A percentile compares a stretch with the other conserved stretches of the same genome.
These are phyloP conservation scores for Drosophila neonasuta DNA, from an alignment of 2,888 invertebrate genomes.

Conservation along the genomic window DNA sequence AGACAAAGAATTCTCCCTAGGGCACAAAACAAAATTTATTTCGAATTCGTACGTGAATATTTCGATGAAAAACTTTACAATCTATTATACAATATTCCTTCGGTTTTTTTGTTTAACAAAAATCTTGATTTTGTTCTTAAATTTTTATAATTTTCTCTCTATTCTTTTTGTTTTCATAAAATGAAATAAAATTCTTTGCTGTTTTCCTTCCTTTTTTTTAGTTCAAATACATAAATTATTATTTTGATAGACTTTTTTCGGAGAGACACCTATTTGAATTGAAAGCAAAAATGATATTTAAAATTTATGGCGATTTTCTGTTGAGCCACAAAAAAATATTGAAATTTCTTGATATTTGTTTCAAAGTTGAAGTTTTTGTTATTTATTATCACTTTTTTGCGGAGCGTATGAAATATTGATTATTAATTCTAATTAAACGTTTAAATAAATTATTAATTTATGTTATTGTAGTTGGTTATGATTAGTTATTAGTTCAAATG, in stretches of 20 bases:
- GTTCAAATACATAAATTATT: conserved; percentile 38
- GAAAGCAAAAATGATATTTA: conserved; percentile 13
- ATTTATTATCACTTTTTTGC: conserved; percentile 65
- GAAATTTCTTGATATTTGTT: conserved; percentile 61
- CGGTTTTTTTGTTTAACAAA: conserved; percentile 72
- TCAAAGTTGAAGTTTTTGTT: conserved; percentile 76
- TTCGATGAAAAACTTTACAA: conserved; percentile 27
- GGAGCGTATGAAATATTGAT: conserved; percentile 63
- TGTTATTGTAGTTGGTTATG: conserved; percentile 80
- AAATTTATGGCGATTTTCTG: conserved; percentile 49
- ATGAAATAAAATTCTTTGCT: conserved; percentile 69
- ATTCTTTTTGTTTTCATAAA: conserved; percentile 66
- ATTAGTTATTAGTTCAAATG: conserved; percentile 77
- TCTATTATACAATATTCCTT: conserved; percentile 37
- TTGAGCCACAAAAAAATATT: conserved; percentile 51
- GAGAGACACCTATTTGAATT: conserved; percentile 31
- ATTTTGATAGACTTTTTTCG: conserved; percentile 15
- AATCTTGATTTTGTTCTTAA: conserved; percentile 39
- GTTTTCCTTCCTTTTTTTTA: conserved; percentile 58
- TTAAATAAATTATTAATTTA: conserved; percentile 80
- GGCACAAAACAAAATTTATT: conserved; percentile 74
- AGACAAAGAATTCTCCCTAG: conserved; percentile 80
- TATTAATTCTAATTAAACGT: conserved; percentile 73
- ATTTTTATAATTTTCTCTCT: conserved; percentile 9
- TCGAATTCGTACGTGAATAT: conserved; percentile 45